Evolutionary conservation across 2,113 vertebrate genomes (phyloP), one percentile per base, ranked within the genome.

Genomic region (Calypte anna): DNA sequence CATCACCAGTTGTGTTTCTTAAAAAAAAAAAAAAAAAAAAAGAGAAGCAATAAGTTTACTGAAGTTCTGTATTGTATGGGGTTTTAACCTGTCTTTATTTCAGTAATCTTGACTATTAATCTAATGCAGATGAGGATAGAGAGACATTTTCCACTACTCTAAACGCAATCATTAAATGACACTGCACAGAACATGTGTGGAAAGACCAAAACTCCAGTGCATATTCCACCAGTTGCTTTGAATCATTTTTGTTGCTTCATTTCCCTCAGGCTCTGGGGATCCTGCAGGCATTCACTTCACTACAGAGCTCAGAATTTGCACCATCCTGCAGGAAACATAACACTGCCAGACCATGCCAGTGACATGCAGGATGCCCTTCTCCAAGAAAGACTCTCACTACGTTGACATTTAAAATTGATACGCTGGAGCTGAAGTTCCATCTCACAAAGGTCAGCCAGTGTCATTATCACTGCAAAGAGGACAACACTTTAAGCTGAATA

Each of bases 111-210:
- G 22, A 82, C 24, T 44, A n/a, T 53, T 21, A 54, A 88, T 31
- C 51, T 5, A 40, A 0, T 15, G 13, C 2, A 4, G 48, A 70
- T 53, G 9, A 88, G 54, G 25, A 59, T n/a, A 54, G 54, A 51
- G 27, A 75, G 18, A 13, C 11, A 27, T 27, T 46, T 81, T 61
- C 59, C 27, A 57, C 15, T 59, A 24, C 57, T 4, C 7, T 31
- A 69, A n/a, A 8, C 17, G 38, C 51, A 31, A n/a, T 82, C 50
- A 68, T 55, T 54, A 53, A 85, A 53, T 24, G 72, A 21, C 1
- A 2, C 5, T 38, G 33, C 69, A n/a, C 19, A 73, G 38, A 80
- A 33, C 14, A 27, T 0, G 0, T 3, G 9, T 0, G 53, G 46
- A 63, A 76, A 84, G 50, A 57, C 12, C 20, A 81, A 63, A 83